Percentiles rank a stretch among this genome's conserved stretches.
phyloP scores from a whole-genome alignment of 2,113 vertebrate species.

The Azemiops feae region DNA sequence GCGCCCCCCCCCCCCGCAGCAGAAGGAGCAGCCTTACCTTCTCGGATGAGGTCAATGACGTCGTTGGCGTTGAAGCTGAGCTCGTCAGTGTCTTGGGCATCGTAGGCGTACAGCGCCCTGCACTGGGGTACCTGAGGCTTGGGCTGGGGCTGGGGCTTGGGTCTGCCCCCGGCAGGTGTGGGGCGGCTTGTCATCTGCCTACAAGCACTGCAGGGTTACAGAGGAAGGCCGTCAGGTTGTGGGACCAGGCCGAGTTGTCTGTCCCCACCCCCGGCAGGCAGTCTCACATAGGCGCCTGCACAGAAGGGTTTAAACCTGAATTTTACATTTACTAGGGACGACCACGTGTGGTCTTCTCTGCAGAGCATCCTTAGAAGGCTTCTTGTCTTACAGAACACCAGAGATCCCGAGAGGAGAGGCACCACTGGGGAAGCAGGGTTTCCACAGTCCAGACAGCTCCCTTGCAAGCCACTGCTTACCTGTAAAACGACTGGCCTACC shows the following conservation, averaged over 20 bases:
- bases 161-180: constrained; percentile 86
- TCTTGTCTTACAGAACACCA: neutral
- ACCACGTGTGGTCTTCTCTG: neutral
- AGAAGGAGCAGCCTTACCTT: constrained; percentile 75
- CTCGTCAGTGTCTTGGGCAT: constrained; percentile 97
- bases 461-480: too few relatives aligned
- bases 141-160: constrained; percentile 94
- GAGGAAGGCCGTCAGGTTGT: accelerated
- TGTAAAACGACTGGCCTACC: neutral
- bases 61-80: constrained; percentile 98
- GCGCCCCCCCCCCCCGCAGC: neutral
- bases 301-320: neutral
- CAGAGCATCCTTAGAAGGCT: too few relatives aligned
- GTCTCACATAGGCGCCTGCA: too few relatives aligned
- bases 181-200: constrained; percentile 84
- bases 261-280: neutral
- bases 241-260: accelerated
- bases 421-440: neutral
- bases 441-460: neutral
- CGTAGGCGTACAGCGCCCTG: constrained; percentile 93
- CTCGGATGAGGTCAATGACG: constrained; percentile 91
- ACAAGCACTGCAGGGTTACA: constrained; percentile 71
- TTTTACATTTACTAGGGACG: neutral
- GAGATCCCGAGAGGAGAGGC: neutral
- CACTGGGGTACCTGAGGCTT: constrained; percentile 97